These are phyloP conservation scores for Pachliopta kotzebuea DNA, from an alignment of 2,888 invertebrate genomes.

Conservation along the genomic window DNA sequence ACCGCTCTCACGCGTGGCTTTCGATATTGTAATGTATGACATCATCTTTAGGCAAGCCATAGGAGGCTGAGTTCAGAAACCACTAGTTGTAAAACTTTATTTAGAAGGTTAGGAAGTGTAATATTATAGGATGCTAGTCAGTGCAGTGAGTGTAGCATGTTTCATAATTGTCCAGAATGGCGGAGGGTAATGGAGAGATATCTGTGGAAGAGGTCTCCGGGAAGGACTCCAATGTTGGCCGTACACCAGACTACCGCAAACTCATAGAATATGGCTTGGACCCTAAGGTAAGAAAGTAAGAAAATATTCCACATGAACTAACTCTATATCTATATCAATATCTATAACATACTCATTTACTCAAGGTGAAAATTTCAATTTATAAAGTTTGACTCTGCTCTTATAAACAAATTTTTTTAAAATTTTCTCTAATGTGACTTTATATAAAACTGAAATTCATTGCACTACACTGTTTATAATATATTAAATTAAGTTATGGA, in stretches of 20 bases:
- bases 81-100: constrained; percentile 37
- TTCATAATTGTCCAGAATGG: constrained; percentile 84
- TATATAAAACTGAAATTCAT: neutral
- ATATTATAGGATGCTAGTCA: constrained; percentile 40
- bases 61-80: constrained; percentile 45
- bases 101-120: constrained; percentile 39
- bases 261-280: constrained; percentile 97
- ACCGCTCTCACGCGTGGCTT: constrained; percentile 65
- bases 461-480: neutral
- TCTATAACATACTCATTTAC: neutral
- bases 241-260: constrained; percentile 96
- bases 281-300: constrained; percentile 84
- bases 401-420: neutral
- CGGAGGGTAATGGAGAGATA: constrained; percentile 93
- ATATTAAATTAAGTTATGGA: neutral
- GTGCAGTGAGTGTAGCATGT: constrained; percentile 68
- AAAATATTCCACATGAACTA: constrained; percentile 4
- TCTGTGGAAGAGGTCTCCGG: constrained; percentile 86
- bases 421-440: neutral
- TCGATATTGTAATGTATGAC: constrained; percentile 68
- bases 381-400: neutral
- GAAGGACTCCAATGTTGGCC: constrained; percentile 84
- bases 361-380: neutral
- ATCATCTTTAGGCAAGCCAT: constrained; percentile 64
- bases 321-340: too few species aligned